phyloP scores from a whole-genome alignment of 2,113 vertebrate species.

The Labrus mixtus region DNA sequence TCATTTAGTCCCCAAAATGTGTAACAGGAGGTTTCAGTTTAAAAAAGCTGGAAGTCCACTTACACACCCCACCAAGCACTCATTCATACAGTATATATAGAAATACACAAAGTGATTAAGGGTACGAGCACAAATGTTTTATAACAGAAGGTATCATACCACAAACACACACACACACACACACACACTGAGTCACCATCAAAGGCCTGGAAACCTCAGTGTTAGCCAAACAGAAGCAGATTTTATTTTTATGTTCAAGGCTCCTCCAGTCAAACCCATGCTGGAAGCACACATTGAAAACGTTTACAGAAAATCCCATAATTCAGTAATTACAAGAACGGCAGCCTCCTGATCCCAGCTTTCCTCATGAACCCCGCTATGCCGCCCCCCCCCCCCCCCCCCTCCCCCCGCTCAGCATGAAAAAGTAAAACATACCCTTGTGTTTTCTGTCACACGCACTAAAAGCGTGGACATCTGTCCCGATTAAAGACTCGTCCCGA shows the following conservation, averaged over 20 bases:
- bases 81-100: neutral
- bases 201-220: slow-evolving; percentile 40
- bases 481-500: slow-evolving; percentile 60
- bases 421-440: neutral
- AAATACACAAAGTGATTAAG: neutral
- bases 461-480: neutral
- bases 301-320: slow-evolving; percentile 39
- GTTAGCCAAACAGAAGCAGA: slow-evolving; percentile 34
- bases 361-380: slow-evolving; percentile 26
- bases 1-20: no score
- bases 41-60: no score
- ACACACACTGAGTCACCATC: slow-evolving; percentile 24
- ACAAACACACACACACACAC: slow-evolving; percentile 54
- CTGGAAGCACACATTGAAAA: slow-evolving; percentile 28
- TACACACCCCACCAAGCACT: neutral
- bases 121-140: slow-evolving; percentile 52
- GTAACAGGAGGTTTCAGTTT: no score
- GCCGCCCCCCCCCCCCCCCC: slow-evolving; percentile 14
- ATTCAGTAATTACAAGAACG: slow-evolving; percentile 59
- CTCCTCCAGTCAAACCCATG: slow-evolving; percentile 19
- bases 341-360: slow-evolving; percentile 24
- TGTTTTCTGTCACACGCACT: slow-evolving; percentile 19
- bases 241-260: slow-evolving; percentile 46
- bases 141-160: slow-evolving; percentile 62
- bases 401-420: neutral